Evolutionary conservation across 2,113 vertebrate genomes (phyloP).

Genomic region (Menura novaehollandiae): DNA sequence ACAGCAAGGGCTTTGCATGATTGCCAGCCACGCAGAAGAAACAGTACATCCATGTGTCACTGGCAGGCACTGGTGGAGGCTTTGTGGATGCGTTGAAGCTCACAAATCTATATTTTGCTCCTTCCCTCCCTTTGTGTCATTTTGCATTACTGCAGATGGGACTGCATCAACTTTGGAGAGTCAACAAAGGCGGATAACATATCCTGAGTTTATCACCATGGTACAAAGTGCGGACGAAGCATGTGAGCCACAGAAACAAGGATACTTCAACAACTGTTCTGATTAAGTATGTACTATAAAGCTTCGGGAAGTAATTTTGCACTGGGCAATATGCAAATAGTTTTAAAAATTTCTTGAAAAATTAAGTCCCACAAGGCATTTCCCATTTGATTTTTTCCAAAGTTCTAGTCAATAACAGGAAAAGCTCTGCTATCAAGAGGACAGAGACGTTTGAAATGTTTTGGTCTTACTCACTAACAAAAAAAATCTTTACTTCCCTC

Average conservation of each 20-base stretch:
- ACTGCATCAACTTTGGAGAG: not conserved
- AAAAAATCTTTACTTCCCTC: not conserved
- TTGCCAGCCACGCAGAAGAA: not conserved
- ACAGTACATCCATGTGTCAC: not conserved
- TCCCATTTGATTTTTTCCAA: not conserved
- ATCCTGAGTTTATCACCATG: not conserved
- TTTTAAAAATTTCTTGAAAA: not conserved
- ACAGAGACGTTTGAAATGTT: not conserved
- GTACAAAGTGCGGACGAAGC: not conserved
- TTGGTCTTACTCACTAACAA: not conserved
- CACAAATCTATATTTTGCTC: not conserved
- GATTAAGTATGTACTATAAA: not conserved
- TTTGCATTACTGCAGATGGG: not conserved
- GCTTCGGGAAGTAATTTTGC: not conserved
- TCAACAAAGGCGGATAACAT: accelerated
- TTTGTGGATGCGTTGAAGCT: not conserved
- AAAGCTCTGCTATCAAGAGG: not conserved
- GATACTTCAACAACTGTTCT: not conserved
- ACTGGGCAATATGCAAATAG: not conserved
- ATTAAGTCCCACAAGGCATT: not conserved
- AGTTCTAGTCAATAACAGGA: not conserved
- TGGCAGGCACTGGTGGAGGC: not conserved
- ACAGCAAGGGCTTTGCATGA: not conserved
- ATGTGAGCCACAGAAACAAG: not conserved
- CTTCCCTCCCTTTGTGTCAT: not conserved